Percentiles rank a stretch among this genome's conserved stretches.
Conservation (phyloP, 2,113 vertebrate species). For the Cervus canadensis region DNA sequence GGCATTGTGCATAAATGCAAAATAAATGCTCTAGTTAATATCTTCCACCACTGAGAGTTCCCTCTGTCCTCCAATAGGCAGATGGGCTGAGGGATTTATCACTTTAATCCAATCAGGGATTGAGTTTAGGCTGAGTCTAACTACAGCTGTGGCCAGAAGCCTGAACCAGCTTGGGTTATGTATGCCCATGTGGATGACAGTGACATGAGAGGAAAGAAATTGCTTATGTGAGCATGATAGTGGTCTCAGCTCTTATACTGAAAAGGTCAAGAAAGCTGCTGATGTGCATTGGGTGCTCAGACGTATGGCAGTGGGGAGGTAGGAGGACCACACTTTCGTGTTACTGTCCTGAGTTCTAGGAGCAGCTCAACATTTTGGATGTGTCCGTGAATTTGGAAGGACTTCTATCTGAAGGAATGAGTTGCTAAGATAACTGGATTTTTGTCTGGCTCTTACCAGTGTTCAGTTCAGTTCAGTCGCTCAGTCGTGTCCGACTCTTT, state of each 20-base stretch:
- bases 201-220: not conserved
- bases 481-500: too few relatives aligned
- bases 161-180: not conserved
- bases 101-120: not conserved
- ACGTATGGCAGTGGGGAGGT: not conserved
- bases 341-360: not conserved
- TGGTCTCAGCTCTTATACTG: not conserved
- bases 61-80: not conserved
- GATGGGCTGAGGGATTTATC: not conserved
- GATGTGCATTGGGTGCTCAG: not conserved
- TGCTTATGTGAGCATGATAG: not conserved
- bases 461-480: not conserved
- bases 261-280: not conserved
- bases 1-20: not conserved
- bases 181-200: not conserved
- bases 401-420: not conserved
- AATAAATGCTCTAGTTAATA: not conserved
- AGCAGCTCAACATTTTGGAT: not conserved
- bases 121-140: not conserved
- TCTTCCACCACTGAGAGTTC: not conserved
- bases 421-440: not conserved
- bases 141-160: not conserved
- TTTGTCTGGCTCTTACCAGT: not conserved
- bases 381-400: not conserved
- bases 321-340: not conserved